These are phyloP conservation scores for Cotesia typhae DNA, from an alignment of 1,140 invertebrate species.

Conservation along the genomic window DNA sequence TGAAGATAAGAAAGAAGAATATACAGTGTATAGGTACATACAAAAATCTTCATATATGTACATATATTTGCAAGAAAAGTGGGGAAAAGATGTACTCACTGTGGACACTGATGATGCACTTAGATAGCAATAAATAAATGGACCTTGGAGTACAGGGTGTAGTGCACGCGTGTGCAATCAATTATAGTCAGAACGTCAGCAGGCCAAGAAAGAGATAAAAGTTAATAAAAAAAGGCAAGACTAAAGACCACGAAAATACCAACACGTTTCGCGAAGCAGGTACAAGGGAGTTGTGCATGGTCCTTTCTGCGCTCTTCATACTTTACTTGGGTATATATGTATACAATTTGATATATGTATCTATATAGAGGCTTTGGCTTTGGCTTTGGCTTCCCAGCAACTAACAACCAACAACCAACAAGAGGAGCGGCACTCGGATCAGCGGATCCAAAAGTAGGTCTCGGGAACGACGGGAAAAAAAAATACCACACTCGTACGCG, in stretches of 20 bases:
- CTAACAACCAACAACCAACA: not conserved
- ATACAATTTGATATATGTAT: too few species aligned
- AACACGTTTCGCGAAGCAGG: conserved; percentile 29
- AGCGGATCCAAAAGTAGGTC: conserved; percentile 49
- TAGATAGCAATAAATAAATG: conserved; percentile 41
- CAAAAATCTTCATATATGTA: conserved; percentile 2
- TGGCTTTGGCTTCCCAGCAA: conserved; percentile 25
- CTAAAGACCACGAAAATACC: conserved; percentile 14
- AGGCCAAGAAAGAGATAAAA: not conserved
- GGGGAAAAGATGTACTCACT: conserved; percentile 18
- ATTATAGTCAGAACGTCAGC: conserved; percentile 33
- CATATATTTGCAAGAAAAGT: not conserved
- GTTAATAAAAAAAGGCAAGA: not conserved
- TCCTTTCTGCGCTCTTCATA: conserved; percentile 3
- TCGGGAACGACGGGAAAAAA: conserved; percentile 45
- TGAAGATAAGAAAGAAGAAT: conserved; percentile 9
- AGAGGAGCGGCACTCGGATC: conserved; percentile 41
- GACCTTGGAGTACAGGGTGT: conserved; percentile 29
- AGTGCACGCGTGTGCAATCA: conserved; percentile 37
- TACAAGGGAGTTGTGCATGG: conserved; percentile 25
- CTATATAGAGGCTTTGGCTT: not conserved
- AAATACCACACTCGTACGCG: conserved; percentile 27
- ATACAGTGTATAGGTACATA: too few species aligned
- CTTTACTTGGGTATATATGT: not conserved
- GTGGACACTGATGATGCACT: conserved; percentile 32